A percentile compares a stretch with the other conserved stretches of the same genome.
phyloP scores from a whole-genome alignment of 2,888 invertebrate species.

The Caenorhabditis sp. region DNA sequence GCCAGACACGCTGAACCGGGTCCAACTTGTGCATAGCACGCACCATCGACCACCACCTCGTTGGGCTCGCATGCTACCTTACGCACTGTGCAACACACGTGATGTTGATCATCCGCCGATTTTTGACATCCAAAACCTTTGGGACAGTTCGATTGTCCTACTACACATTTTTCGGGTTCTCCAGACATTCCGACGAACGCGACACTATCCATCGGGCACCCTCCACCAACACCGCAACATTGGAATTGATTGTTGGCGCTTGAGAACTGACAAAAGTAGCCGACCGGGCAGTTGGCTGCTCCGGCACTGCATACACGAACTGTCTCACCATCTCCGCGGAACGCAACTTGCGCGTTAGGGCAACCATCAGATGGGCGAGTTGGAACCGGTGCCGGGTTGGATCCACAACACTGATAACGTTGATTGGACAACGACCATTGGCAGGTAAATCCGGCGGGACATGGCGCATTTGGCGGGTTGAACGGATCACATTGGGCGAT shows the following conservation, averaged over 20 bases:
- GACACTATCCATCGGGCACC: constrained; percentile 46
- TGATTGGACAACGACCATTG: constrained; percentile 55
- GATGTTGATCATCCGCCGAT: constrained; percentile 32
- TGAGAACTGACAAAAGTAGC: constrained; percentile 61
- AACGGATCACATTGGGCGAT: constrained; percentile 58
- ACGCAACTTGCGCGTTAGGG: constrained; percentile 55
- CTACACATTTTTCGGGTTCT: constrained; percentile 53
- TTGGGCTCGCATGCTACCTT: constrained; percentile 41
- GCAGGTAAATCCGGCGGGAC: constrained; percentile 56
- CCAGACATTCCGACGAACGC: constrained; percentile 56
- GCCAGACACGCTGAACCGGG: constrained; percentile 47
- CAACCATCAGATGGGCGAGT: constrained; percentile 53
- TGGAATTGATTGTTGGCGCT: constrained; percentile 54
- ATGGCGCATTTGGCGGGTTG: constrained; percentile 67
- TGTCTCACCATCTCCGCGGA: constrained; percentile 45
- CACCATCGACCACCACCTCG: constrained; percentile 52
- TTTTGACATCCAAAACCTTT: constrained; percentile 50
- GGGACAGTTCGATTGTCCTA: constrained; percentile 55
- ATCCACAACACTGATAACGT: constrained; percentile 54
- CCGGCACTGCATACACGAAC: constrained; percentile 57
- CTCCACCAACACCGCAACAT: constrained; percentile 58
- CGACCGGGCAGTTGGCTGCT: constrained; percentile 54
- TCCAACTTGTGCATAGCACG: constrained; percentile 38
- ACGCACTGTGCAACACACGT: constrained; percentile 49
- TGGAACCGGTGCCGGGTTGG: constrained; percentile 43